phyloP scores from a whole-genome alignment of 2,113 vertebrate genomes.

The Gyps fulvus region DNA sequence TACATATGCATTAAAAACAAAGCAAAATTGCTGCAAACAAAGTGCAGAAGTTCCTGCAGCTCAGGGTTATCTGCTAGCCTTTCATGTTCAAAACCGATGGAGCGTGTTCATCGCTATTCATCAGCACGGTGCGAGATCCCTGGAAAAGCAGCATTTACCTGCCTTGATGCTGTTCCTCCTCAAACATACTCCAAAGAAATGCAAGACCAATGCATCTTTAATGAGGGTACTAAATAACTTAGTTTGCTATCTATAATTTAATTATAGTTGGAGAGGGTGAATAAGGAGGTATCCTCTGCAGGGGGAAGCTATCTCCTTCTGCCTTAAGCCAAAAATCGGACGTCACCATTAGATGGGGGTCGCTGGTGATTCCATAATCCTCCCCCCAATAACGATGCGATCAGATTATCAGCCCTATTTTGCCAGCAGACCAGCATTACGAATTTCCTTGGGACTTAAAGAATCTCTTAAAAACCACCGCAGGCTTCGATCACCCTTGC shows the following conservation, averaged over 20 bases:
- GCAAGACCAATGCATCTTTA: neutral
- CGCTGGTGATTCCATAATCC: neutral
- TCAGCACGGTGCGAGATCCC: neutral
- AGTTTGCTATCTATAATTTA: neutral
- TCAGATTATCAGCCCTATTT: neutral
- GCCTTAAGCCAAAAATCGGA: neutral
- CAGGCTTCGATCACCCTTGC: neutral
- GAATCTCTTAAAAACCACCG: neutral
- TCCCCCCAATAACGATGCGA: fast-evolving
- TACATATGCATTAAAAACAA: neutral
- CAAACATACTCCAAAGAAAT: neutral
- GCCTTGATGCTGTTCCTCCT: neutral
- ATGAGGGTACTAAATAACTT: neutral
- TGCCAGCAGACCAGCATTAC: neutral
- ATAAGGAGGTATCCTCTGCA: neutral
- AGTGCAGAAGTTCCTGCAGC: neutral
- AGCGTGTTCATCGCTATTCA: neutral
- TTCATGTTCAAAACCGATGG: neutral
- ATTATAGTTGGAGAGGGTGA: neutral
- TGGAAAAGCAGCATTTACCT: neutral
- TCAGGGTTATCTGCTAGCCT: neutral
- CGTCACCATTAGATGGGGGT: neutral
- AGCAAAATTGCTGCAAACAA: neutral
- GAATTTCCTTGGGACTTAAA: neutral
- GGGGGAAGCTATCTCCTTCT: neutral